These are phyloP conservation scores for Coracias cyanogaster DNA, from an alignment of 2,797 vertebrate species.

Conservation along the genomic window DNA sequence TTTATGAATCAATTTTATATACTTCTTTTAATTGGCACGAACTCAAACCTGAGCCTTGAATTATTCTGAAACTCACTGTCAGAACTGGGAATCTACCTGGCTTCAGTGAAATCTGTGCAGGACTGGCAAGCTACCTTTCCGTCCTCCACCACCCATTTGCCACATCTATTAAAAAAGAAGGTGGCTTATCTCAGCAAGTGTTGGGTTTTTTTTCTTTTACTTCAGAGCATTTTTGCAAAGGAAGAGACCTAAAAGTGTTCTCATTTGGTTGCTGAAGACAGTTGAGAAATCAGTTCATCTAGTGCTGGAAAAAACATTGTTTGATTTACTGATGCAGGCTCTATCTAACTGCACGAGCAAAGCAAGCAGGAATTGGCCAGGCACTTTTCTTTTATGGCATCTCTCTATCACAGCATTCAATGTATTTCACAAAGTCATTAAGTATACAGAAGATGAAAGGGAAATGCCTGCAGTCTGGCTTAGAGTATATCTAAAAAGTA, in stretches of 20 bases:
- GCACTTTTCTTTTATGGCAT: constrained; percentile 64
- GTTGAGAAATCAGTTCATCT: constrained; percentile 5
- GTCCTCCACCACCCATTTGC: neutral
- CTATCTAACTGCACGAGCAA: neutral
- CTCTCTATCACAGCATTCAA: constrained; percentile 47
- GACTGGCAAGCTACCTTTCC: neutral
- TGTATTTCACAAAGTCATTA: constrained; percentile 43
- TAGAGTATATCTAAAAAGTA: neutral
- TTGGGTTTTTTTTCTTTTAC: neutral
- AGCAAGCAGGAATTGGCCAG: constrained; percentile 2
- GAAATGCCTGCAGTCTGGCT: constrained; percentile 26
- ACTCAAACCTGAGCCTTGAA: neutral
- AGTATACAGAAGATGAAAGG: constrained; percentile 54
- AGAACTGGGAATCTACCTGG: neutral
- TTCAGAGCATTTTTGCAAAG: neutral
- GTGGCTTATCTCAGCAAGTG: fast-evolving
- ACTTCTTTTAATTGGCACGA: neutral
- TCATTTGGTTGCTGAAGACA: neutral
- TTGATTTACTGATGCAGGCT: constrained; percentile 40
- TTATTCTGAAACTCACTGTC: neutral
- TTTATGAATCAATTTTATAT: neutral
- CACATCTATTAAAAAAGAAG: neutral
- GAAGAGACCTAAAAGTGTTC: neutral
- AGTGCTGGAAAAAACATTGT: neutral
- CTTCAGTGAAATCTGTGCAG: neutral